These are phyloP conservation scores for Ochotona curzoniae DNA, from an alignment of 2,113 vertebrate species.

Conservation along the genomic window DNA sequence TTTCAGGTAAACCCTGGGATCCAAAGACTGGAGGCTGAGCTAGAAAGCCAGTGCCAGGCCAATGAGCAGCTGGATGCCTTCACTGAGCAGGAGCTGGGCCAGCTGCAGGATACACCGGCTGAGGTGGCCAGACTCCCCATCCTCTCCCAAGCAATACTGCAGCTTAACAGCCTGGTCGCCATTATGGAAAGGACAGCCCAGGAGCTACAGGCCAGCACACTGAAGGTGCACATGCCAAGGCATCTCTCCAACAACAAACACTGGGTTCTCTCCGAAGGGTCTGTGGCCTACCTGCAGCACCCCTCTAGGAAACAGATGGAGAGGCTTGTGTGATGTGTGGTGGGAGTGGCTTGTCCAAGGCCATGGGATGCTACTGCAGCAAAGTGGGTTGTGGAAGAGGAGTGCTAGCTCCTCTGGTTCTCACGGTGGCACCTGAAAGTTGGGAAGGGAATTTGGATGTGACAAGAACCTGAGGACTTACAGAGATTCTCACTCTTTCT, in stretches of 20 bases:
- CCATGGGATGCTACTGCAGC: not conserved
- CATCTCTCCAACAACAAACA: not conserved
- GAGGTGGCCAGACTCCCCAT: not conserved
- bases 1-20: not conserved
- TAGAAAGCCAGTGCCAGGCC: not conserved
- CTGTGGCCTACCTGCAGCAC: conserved; percentile 71
- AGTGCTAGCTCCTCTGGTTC: not conserved
- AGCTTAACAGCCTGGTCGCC: not conserved
- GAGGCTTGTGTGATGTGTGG: not conserved
- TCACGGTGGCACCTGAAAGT: not conserved
- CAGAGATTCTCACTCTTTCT: conserved; percentile 5
- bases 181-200: conserved; percentile 47
- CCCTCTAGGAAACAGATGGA: not conserved
- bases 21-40: not conserved
- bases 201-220: conserved; percentile 66
- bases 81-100: not conserved
- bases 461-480: not conserved
- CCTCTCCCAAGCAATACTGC: not conserved
- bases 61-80: not conserved
- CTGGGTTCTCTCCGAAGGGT: conserved; percentile 42
- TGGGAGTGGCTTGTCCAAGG: not conserved
- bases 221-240: conserved; percentile 50
- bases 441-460: not conserved
- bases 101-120: not conserved
- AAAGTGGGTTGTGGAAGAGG: not conserved